phyloP scores from a whole-genome alignment of 35 echinoderm and acorn worm species.

The Lytechinus pictus region DNA sequence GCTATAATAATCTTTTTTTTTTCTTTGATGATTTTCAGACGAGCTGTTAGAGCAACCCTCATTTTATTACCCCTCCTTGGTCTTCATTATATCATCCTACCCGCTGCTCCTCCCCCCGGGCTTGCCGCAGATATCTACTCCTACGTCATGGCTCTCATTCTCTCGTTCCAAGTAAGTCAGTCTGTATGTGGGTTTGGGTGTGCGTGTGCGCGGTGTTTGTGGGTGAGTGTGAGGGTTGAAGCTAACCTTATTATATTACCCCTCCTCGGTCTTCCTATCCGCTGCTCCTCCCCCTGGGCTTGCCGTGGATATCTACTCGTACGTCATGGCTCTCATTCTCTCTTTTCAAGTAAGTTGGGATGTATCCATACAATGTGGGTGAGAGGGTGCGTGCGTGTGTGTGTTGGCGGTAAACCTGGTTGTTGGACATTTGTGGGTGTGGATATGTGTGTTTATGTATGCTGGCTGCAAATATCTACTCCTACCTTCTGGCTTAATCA shows the following conservation, averaged over 20 bases:
- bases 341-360: slow-evolving; percentile 81
- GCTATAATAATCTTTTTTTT: too few relatives aligned
- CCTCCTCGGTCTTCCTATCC: slow-evolving; percentile 82
- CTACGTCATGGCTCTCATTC: slow-evolving; percentile 76
- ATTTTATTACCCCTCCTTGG: slow-evolving; percentile 94
- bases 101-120: slow-evolving; percentile 53
- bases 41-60: slow-evolving; percentile 74
- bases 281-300: slow-evolving; percentile 53
- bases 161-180: slow-evolving; percentile 86
- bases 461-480: too few relatives aligned
- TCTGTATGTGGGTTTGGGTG: neutral
- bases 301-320: slow-evolving; percentile 62
- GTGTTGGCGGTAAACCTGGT: too few relatives aligned
- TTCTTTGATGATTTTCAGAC: neutral
- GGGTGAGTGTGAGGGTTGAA: too few relatives aligned
- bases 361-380: neutral
- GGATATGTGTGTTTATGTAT: too few relatives aligned
- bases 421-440: too few relatives aligned
- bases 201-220: too few relatives aligned
- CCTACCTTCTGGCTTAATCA: too few relatives aligned
- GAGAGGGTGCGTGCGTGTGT: too few relatives aligned
- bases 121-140: slow-evolving; percentile 63
- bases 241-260: slow-evolving; percentile 95
- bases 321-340: slow-evolving; percentile 79
- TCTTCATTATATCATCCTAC: slow-evolving; percentile 92